These are phyloP conservation scores for Hartigia nigra DNA, from an alignment of 2,888 invertebrate species.

Conservation along the genomic window DNA sequence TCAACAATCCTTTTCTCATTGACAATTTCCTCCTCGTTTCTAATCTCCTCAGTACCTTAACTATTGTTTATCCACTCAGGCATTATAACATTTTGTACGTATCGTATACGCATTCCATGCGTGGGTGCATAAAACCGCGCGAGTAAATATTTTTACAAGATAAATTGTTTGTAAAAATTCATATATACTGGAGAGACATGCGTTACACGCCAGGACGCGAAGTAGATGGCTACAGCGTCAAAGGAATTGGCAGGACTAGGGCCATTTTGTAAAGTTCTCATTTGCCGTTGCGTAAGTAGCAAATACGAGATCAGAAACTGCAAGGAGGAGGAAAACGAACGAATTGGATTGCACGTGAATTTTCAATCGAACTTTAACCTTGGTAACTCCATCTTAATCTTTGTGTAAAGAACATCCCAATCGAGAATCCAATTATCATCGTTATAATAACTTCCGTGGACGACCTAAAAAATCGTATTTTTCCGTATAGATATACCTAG, in stretches of 20 bases:
- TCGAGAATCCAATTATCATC: conserved; percentile 17
- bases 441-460: conserved; percentile 26
- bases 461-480: conserved; percentile 26
- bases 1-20: not conserved
- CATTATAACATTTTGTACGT: not conserved
- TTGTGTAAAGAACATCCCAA: not conserved
- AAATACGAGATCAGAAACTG: not conserved
- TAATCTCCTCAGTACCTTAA: not conserved
- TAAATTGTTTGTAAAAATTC: not conserved
- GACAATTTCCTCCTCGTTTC: not conserved
- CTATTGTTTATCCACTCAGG: not conserved
- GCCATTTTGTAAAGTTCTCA: not conserved
- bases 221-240: not conserved
- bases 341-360: not conserved
- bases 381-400: not conserved
- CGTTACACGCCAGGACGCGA: not conserved
- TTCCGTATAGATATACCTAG: conserved; percentile 24
- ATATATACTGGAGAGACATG: not conserved
- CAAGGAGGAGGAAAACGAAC: not conserved
- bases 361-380: not conserved
- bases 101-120: not conserved
- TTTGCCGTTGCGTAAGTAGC: not conserved
- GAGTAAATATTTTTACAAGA: not conserved
- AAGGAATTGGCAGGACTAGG: not conserved
- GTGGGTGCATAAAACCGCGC: not conserved